Base-by-base conservation (phyloP, 2,797 vertebrate species). In the Peromyscus attwateri region DNA sequence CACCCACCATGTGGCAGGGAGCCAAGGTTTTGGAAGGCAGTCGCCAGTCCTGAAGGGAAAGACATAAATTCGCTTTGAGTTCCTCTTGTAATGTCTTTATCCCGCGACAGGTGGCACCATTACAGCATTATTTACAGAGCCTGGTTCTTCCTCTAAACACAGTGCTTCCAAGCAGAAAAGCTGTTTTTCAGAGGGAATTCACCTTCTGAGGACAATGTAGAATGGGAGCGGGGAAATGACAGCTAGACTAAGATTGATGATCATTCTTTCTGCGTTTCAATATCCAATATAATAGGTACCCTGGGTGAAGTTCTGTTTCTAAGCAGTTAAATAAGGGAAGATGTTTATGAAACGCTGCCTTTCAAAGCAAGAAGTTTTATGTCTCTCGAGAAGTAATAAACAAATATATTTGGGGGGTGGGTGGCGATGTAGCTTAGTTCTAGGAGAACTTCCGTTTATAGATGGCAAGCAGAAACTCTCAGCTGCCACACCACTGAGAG, bases 81-180 rank as follows among this genome's bases (percentile, higher is more conserved):
- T 87, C 77, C 84, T 57, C 91, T 73, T 98, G 97, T 94, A 94
- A 94, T 96, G 87, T 55, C 57, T 40, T 85, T 81, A 23, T 84
- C 91, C 13, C 16, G 70, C 97, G 5, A 87, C 68, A 97, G 97
- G 91, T 94, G 97, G 97, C 97, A 91, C 85, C 95, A 95, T 96
- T 79, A 91, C 73, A 37, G 68, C 82, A 49, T 83, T 92, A 81
- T 89, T 97, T 91, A 94, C 57, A 75, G 79, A 92, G 70, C 91
- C 23, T 14, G n/a, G 31, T 6, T 92, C 62, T 43, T 92, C 79
- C 79, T 76, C 4, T 55, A 93, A 95, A 49, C 49, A 94, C 70
- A 62, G 82, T 3, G 79, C 91, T 97, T 89, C 62, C 66, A 76
- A 92, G 92, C 88, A 92, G 89, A 95, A 95, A 94, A 85, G 71